Conservation (phyloP, 2,888 invertebrate species). For the Gymnocheta viridis region DNA sequence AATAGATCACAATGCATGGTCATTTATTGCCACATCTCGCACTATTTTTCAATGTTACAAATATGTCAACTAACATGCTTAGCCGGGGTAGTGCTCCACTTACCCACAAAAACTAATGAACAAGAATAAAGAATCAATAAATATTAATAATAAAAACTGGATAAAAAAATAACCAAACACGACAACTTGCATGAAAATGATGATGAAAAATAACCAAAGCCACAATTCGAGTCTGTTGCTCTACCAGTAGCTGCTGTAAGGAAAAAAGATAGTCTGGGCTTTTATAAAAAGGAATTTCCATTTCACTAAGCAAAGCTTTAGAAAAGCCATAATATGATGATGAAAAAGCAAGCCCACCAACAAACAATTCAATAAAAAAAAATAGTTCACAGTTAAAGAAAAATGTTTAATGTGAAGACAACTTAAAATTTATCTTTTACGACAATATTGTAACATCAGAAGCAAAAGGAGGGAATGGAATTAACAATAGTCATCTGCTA, state of each 20-base stretch:
- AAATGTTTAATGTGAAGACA: conserved; percentile 38
- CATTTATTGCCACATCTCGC: not conserved
- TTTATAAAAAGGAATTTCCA: conserved; percentile 63
- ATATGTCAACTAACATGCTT: conserved; percentile 10
- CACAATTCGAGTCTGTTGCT: conserved; percentile 32
- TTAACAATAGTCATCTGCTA: conserved; percentile 20
- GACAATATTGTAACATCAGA: not conserved
- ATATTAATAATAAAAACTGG: conserved; percentile 40
- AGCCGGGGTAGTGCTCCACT: not conserved
- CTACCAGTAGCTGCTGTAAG: conserved; percentile 44
- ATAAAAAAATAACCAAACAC: conserved; percentile 7
- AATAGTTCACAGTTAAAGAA: conserved; percentile 44
- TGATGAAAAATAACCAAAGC: conserved; percentile 61
- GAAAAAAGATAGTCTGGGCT: conserved; percentile 47
- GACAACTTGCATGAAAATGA: conserved; percentile 7
- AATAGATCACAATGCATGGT: not conserved
- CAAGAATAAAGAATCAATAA: conserved; percentile 52
- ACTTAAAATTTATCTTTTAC: conserved; percentile 43
- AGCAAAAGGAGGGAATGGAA: not conserved
- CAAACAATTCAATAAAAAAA: conserved; percentile 20
- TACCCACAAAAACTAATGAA: conserved; percentile 17
- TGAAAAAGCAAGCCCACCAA: conserved; percentile 44
- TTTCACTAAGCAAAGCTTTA: conserved; percentile 68
- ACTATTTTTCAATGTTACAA: conserved; percentile 16
- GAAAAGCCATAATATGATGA: conserved; percentile 18